Base-by-base conservation (phyloP, 2,888 invertebrate species). In the Chouioia cunea region DNA sequence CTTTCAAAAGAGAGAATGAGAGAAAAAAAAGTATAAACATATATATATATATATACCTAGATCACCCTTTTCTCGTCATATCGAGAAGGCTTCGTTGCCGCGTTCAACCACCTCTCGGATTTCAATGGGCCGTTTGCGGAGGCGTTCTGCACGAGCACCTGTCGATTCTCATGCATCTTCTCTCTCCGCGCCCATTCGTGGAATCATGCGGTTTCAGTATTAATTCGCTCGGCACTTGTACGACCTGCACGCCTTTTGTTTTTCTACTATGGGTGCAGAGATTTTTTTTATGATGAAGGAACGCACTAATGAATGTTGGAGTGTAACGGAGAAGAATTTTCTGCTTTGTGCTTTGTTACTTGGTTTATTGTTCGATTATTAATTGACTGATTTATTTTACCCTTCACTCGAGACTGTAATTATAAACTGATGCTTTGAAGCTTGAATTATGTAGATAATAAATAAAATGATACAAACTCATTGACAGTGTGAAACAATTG, bases 141-240 rank as follows among this genome's bases (percentile, higher is more conserved):
- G 69, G 69, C 69, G 69, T 69, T 69, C 57, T 62, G 59, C 66
- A 53, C 59, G 48, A 44, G 65, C 68, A 65, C 70, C 65, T 70
- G 65, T 65, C 70, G 65, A 56, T 48, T 65, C 48, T 20, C 56
- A 43, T 60, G 54, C 58, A 57, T 57, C 63, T 50, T 46, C 46
- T 23, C 18, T 15, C 36, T 36, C 36, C 36, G 57, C 69, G 53
- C 58, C 52, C 63, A 64, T 64, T 69, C 57, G 52, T 15, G 63
- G 58, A 69, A 69, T 64, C 63, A 63, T 64, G 69, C 58, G 63
- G 52, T 50, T 60, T 64, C 52, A 36, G 50, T 57, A 50, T 53
- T 57, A 44, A 58, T 69, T 69, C 54, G 27, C 53, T 20, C 14
- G 46, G 56, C 56, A 57, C 62, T 58, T 47, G 53, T 56, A 70